Evolutionary conservation across 2,797 vertebrate genomes (phyloP).

Genomic region (Channallabes apus): DNA sequence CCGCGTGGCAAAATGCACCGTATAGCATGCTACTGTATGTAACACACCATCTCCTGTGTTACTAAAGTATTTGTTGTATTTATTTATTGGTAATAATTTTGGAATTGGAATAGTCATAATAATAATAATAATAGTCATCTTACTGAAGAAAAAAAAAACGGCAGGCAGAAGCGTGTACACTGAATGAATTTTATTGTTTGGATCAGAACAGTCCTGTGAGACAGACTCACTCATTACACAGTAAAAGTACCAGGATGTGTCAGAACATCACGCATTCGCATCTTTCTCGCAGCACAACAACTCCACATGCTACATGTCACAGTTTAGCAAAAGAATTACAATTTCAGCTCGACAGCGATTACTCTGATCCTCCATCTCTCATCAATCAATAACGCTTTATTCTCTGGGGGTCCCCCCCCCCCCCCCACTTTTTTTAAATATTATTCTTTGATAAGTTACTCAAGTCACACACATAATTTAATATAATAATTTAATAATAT

Average conservation of each 20-base stretch:
- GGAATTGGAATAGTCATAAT: neutral
- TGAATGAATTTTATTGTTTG: conserved; percentile 69
- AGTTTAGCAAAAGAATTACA: conserved; percentile 47
- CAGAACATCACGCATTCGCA: conserved; percentile 18
- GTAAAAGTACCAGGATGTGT: conserved; percentile 55
- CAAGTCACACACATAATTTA: conserved; percentile 55
- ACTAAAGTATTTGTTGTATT: neutral
- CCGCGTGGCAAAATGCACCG: no score
- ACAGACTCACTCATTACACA: conserved; percentile 55
- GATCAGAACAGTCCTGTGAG: conserved; percentile 62
- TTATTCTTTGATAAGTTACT: conserved; percentile 59
- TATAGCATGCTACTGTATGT: no score
- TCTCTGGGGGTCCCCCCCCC: conserved; percentile 18
- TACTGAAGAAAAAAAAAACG: conserved; percentile 5
- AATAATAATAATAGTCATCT: neutral
- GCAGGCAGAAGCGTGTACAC: conserved; percentile 46
- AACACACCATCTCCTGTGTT: neutral
- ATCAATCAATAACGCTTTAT: conserved; percentile 28
- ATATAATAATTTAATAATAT: conserved; percentile 71
- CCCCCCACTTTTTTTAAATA: conserved; percentile 27
- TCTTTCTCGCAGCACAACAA: neutral
- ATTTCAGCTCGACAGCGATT: neutral
- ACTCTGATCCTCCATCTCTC: conserved; percentile 25
- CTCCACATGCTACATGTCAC: conserved; percentile 57
- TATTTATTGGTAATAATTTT: neutral